Percentiles rank a stretch among this genome's conserved stretches.
phyloP scores from a whole-genome alignment of 2,888 invertebrate species.

The Pammene fasciana region DNA sequence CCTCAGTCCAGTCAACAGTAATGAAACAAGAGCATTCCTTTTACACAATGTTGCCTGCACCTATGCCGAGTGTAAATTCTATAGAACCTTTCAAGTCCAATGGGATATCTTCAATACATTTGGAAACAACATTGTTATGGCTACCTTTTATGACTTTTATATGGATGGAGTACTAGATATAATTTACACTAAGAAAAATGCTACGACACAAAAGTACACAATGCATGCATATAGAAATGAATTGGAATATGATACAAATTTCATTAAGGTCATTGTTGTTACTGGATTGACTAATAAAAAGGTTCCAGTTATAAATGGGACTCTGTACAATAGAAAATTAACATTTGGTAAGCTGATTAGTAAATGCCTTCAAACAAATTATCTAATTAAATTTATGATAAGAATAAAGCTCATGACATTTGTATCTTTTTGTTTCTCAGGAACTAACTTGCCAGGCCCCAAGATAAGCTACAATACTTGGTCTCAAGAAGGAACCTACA shows the following conservation, averaged over 20 bases:
- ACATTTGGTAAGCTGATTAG: conserved; percentile 86
- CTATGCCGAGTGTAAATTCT: conserved; percentile 84
- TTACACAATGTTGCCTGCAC: conserved; percentile 91
- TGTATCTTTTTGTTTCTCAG: conserved; percentile 58
- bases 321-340: conserved; percentile 88
- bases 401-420: conserved; percentile 1
- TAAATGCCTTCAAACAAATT: conserved; percentile 18
- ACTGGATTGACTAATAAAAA: conserved; percentile 90
- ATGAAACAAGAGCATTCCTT: conserved; percentile 86
- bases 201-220: conserved; percentile 76
- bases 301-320: conserved; percentile 87
- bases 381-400: background rate
- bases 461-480: conserved; percentile 93
- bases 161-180: conserved; percentile 98
- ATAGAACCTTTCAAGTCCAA: conserved; percentile 89
- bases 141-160: conserved; percentile 96
- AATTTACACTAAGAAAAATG: conserved; percentile 87
- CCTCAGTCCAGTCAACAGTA: conserved; percentile 75
- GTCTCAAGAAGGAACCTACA: conserved; percentile 92
- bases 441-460: conserved; percentile 95
- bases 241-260: conserved; percentile 96
- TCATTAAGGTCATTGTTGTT: conserved; percentile 96
- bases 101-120: conserved; percentile 90
- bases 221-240: conserved; percentile 93
- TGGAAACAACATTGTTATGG: conserved; percentile 89